Percentiles rank a stretch among this genome's conserved stretches.
These are phyloP conservation scores for Tympanuchus pallidicinctus DNA, from an alignment of 2,113 vertebrate genomes.

Conservation along the genomic window DNA sequence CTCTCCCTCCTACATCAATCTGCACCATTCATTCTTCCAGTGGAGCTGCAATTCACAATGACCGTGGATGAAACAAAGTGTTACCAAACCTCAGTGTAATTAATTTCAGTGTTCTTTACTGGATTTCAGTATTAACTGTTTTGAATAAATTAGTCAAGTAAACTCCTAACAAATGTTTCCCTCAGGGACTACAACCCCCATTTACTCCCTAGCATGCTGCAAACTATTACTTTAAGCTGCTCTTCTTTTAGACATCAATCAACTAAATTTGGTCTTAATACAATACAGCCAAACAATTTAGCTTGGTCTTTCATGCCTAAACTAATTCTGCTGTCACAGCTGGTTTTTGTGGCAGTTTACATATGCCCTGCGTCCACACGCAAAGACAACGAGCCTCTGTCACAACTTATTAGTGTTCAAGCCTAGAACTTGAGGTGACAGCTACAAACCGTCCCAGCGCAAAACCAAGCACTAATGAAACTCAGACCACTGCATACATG, in stretches of 20 bases:
- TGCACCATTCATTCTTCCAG: background rate
- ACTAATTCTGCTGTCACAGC: background rate
- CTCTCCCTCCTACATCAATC: background rate
- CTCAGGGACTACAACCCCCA: background rate
- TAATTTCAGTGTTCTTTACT: background rate
- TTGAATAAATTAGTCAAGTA: background rate
- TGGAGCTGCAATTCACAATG: background rate
- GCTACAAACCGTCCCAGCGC: background rate
- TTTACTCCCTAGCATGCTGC: background rate
- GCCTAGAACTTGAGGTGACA: background rate
- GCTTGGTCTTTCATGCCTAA: background rate
- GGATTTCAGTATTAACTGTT: background rate
- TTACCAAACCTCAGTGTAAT: background rate
- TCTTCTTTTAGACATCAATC: background rate
- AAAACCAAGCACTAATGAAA: background rate
- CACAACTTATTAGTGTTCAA: background rate
- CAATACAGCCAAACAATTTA: background rate
- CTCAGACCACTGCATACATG: background rate
- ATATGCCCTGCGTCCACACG: fast-evolving
- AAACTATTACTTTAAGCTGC: background rate
- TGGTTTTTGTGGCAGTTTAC: background rate
- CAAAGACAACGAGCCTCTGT: background rate
- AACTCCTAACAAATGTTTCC: background rate
- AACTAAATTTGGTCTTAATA: background rate
- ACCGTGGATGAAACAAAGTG: background rate